Percentiles rank a stretch among this genome's conserved stretches.
Evolutionary conservation across 2,113 vertebrate genomes (phyloP).

Genomic region (Perognathus longimembris): DNA sequence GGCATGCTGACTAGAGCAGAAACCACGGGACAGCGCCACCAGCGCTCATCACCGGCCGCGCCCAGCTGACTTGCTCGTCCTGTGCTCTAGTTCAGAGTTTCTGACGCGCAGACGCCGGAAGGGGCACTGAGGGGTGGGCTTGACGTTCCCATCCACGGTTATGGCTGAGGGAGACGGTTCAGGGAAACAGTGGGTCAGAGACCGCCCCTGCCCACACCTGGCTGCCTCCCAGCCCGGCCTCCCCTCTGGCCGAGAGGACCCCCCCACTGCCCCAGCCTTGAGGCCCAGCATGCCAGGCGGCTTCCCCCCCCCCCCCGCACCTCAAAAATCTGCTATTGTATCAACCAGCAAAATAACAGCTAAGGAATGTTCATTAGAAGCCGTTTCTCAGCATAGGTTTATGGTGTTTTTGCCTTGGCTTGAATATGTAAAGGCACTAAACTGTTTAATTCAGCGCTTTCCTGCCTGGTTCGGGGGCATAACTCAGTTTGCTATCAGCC

Average conservation of each 20-base stretch:
- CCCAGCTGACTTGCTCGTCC: background rate
- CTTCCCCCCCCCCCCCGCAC: no score
- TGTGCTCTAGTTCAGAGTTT: background rate
- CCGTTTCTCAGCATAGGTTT: conserved; percentile 65
- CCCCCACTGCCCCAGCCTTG: background rate
- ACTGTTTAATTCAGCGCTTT: conserved; percentile 75
- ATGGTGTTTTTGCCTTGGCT: conserved; percentile 39
- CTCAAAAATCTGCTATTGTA: conserved; percentile 38
- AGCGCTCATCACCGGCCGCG: accelerated
- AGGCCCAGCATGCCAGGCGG: accelerated
- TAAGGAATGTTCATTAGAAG: conserved; percentile 21
- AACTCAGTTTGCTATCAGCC: conserved; percentile 58
- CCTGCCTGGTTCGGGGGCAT: background rate
- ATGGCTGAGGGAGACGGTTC: background rate
- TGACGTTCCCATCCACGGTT: background rate
- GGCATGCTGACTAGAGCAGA: accelerated
- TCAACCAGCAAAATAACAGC: background rate
- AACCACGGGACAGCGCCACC: accelerated
- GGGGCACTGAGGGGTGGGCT: background rate
- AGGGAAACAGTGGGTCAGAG: background rate
- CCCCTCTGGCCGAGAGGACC: background rate
- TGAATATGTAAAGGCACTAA: conserved; percentile 45
- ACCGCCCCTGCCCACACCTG: accelerated
- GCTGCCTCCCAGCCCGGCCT: background rate
- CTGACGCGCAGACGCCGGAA: background rate